Base-by-base conservation (phyloP, 2,888 invertebrate species). In the Cosmia trapezina region DNA sequence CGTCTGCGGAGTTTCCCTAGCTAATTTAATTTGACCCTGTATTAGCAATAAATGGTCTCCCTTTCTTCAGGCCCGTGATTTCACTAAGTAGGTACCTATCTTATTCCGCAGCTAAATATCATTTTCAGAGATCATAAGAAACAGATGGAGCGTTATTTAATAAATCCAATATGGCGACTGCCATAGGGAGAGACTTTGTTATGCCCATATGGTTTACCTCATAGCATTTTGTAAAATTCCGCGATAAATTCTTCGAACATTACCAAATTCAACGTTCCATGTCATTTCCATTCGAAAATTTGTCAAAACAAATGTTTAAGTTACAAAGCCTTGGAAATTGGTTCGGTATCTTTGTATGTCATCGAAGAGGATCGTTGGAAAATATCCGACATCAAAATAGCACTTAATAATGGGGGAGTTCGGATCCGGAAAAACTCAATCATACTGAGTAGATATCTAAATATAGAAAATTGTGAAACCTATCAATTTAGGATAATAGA, bases 291-390 rank as follows among this genome's bases (percentile, higher is more conserved):
- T 41, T 47, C 0, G 17, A 45, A 78, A 78, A 61, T 49, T 41
- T 19, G 51, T 61, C 63, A 61, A 69, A 69, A 74, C 60, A 51
- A 79, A 74, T 60, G 54, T 78, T 78, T 68, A 53, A 47, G 56
- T 79, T 51, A 65, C 74, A 74, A 80, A 75, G 53, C 80, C 65
- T 70, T 75, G 75, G 56, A 53, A 75, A 70, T 80, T 70, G 70
- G 54, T 57, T 75, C 28, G 47, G 4, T 80, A 80, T 78, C 78
- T 80, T 80, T 61, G n/a, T 79, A 28, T 57, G 61, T 65, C 75
- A 70, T 75, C 78, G 62, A 75, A 62, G 45, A 64, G 65, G 19
- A 57, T 65, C 47, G 61, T 53, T 75, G 6, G 49, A 56, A 60
- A 78, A 73, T 68, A 63, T 56, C 47, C 28, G 60, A 64, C 63